These are phyloP conservation scores for Bujurquina vittata DNA, from an alignment of 2,113 vertebrate genomes.

Conservation along the genomic window DNA sequence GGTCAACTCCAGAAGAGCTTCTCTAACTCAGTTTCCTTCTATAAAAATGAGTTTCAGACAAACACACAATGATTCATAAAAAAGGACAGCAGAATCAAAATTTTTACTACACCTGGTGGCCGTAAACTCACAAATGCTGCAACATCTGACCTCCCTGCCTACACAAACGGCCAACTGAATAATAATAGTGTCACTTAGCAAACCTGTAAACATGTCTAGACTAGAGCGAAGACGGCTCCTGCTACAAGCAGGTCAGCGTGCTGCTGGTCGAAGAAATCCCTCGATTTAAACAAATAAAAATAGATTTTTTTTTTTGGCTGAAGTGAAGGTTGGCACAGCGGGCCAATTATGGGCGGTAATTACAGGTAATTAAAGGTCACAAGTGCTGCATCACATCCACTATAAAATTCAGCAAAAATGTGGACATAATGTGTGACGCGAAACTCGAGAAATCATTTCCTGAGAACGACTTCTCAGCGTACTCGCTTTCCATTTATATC, in stretches of 20 bases:
- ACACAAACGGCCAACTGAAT: constrained; percentile 9
- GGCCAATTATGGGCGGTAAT: neutral
- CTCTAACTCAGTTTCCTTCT: neutral
- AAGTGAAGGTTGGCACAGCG: neutral
- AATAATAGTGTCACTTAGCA: constrained; percentile 7
- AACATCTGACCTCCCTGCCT: neutral
- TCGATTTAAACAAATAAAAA: constrained; percentile 1
- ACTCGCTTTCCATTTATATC: neutral
- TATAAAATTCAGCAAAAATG: neutral
- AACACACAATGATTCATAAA: neutral
- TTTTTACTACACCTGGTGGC: neutral
- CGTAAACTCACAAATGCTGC: neutral
- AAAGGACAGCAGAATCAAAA: rapidly evolving
- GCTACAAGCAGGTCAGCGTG: neutral
- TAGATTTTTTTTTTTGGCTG: neutral
- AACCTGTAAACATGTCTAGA: constrained; percentile 14
- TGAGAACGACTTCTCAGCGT: neutral
- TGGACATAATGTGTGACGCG: neutral
- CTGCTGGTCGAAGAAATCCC: neutral
- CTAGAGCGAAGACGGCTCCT: neutral
- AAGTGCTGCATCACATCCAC: neutral
- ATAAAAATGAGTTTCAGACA: neutral
- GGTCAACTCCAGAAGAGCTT: neutral
- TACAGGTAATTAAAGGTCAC: neutral
- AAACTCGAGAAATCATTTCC: neutral